Base-by-base conservation (phyloP, 2,888 invertebrate species). In the Chirona hameri region DNA sequence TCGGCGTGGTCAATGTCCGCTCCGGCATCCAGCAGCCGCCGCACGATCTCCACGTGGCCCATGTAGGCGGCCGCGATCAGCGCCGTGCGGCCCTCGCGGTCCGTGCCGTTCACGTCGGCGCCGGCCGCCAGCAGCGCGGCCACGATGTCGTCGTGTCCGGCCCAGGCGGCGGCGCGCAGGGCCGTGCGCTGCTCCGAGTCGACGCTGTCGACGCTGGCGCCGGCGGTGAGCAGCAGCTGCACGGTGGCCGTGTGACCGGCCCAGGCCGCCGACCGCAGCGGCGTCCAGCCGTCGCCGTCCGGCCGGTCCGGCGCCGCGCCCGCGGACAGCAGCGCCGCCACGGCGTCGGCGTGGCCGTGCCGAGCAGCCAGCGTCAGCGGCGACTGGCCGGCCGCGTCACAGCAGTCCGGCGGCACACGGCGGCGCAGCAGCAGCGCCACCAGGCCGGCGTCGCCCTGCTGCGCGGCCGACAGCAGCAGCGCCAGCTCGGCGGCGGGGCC, bases 171-270 rank as follows among this genome's bases (percentile, higher is more conserved):
- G 0, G 98, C 98, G 85, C 98, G 94, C 79, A 98, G 90, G 0
- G 98, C 96, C 0, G 98, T 98, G 85, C 98, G 91, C 27, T 95
- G 95, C 87, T 96, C 96, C 55, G 94, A 93, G 88, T 98, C 98
- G 5, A 95, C 85, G 12, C 84, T 82, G 52, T 85, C 84, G 12
- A 84, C 84, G 81, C 18, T 29, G 24, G 87, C 88, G 87, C 92
- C 93, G 90, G 95, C 94, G 82, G 87, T 86, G 81, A 88, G 85
- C 48, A 88, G 85, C n/a, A 86, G 86, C 80, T 87, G 87, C 48
- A 88, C 88, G 21, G 87, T 87, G 52, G 86, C 87, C 0, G 94
- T 93, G 87, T 98, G 97, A 0, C 98, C 98, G 81, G 96, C 97
- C 97, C 97, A 98, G 21, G 97, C 96, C 31, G 97, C 96, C 7